These are phyloP conservation scores for Acestrorhynchus altus DNA, from an alignment of 2,797 vertebrate species.

Conservation along the genomic window DNA sequence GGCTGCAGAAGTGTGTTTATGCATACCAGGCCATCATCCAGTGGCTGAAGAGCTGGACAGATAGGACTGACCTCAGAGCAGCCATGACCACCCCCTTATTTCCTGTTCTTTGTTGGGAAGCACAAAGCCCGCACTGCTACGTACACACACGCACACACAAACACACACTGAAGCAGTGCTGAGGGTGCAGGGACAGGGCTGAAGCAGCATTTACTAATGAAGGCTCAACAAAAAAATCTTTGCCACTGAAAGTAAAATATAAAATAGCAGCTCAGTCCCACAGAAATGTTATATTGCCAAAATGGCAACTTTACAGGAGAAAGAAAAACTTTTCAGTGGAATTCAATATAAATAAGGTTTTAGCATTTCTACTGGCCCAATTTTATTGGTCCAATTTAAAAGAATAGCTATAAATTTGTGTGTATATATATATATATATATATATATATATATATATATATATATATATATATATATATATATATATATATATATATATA, in stretches of 20 bases:
- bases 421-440: too few species aligned
- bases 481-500: too few species aligned
- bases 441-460: too few species aligned
- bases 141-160: constrained; percentile 52
- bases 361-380: too few species aligned
- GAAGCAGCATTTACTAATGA: not conserved
- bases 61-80: constrained; percentile 75
- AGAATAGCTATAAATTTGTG: too few species aligned
- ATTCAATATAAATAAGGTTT: too few species aligned
- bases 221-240: too few species aligned
- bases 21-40: constrained; percentile 70
- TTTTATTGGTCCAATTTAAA: too few species aligned
- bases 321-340: too few species aligned
- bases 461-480: too few species aligned
- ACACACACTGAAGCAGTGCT: not conserved
- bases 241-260: too few species aligned
- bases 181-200: not conserved
- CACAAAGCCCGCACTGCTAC: constrained; percentile 71
- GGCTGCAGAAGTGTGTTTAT: constrained; percentile 40
- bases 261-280: too few species aligned
- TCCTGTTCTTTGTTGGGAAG: constrained; percentile 80
- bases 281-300: not conserved
- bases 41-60: constrained; percentile 55
- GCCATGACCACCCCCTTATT: constrained; percentile 71
- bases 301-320: not conserved